These are phyloP conservation scores for Hirtodrosophila duncani DNA, from an alignment of 2,888 invertebrate genomes.

Conservation along the genomic window DNA sequence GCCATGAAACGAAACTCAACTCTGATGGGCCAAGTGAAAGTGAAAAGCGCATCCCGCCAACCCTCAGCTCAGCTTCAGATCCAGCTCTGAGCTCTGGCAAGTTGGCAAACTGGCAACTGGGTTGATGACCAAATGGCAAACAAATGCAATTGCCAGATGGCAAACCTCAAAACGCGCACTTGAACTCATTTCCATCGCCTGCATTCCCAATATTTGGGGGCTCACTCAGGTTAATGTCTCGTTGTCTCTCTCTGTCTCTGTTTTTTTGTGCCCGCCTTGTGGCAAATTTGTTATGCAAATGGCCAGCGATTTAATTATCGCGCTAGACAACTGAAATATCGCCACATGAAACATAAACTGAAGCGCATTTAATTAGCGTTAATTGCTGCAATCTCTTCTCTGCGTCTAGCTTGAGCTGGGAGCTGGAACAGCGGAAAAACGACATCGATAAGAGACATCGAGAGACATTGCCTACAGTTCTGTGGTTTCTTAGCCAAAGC, in stretches of 20 bases:
- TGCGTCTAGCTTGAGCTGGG: constrained; percentile 33
- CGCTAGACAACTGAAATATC: constrained; percentile 75
- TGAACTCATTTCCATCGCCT: constrained; percentile 49
- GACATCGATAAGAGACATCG: constrained; percentile 39
- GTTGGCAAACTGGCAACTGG: neutral
- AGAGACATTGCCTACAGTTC: too few species aligned
- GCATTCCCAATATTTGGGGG: constrained; percentile 12
- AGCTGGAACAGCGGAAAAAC: constrained; percentile 19
- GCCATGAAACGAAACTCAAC: constrained; percentile 47
- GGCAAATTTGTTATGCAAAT: constrained; percentile 74
- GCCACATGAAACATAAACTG: constrained; percentile 65
- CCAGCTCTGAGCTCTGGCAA: neutral
- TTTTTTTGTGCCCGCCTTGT: constrained; percentile 6
- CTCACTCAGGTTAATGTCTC: too few species aligned
- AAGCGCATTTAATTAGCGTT: constrained; percentile 75
- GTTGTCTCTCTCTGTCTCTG: neutral
- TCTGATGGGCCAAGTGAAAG: constrained; percentile 71
- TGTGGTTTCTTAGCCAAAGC: too few species aligned
- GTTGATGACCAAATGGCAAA: constrained; percentile 46
- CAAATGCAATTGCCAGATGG: constrained; percentile 39
- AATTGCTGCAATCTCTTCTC: constrained; percentile 70
- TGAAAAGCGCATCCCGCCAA: constrained; percentile 49
- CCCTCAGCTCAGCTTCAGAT: neutral
- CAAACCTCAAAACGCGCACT: constrained; percentile 48
- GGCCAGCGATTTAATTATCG: constrained; percentile 74